Evolutionary conservation across 1,140 invertebrate genomes (phyloP).

Genomic region (Drosophila elegans): DNA sequence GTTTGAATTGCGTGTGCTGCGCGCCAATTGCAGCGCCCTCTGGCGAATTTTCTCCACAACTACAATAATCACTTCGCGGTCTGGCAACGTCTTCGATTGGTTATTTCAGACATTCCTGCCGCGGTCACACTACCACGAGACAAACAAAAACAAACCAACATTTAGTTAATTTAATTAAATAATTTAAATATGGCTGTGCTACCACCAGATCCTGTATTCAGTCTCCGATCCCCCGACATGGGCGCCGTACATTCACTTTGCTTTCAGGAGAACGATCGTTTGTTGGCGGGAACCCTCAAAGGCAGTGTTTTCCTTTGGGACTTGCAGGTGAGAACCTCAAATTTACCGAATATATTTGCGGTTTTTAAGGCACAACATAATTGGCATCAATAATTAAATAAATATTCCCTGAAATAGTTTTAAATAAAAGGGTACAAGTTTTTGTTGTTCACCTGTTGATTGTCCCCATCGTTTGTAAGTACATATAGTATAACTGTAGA

Average conservation of each 20-base stretch:
- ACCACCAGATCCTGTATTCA: conserved; percentile 88
- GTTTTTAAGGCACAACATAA: too few species aligned
- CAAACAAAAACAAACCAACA: conserved; percentile 30
- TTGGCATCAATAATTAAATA: background rate
- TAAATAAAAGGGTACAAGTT: background rate
- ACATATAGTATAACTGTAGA: too few species aligned
- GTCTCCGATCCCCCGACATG: conserved; percentile 88
- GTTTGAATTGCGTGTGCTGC: conserved; percentile 10
- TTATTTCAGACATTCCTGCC: background rate
- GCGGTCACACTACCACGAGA: conserved; percentile 8
- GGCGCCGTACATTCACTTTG: conserved; percentile 88
- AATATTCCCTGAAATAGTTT: background rate
- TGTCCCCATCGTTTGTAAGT: too few species aligned
- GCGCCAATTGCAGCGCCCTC: conserved; percentile 15
- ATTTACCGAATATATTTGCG: too few species aligned
- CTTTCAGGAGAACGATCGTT: conserved; percentile 88
- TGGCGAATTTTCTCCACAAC: background rate
- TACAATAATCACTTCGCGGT: fast-evolving
- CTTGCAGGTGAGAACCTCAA: conserved; percentile 86
- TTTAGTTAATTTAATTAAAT: conserved; percentile 31
- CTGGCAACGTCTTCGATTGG: background rate
- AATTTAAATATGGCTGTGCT: conserved; percentile 85
- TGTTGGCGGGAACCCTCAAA: conserved; percentile 89
- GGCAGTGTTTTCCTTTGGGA: conserved; percentile 90
- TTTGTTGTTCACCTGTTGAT: background rate